Evolutionary conservation across 2,113 vertebrate species (phyloP).

Genomic region (Menura novaehollandiae): DNA sequence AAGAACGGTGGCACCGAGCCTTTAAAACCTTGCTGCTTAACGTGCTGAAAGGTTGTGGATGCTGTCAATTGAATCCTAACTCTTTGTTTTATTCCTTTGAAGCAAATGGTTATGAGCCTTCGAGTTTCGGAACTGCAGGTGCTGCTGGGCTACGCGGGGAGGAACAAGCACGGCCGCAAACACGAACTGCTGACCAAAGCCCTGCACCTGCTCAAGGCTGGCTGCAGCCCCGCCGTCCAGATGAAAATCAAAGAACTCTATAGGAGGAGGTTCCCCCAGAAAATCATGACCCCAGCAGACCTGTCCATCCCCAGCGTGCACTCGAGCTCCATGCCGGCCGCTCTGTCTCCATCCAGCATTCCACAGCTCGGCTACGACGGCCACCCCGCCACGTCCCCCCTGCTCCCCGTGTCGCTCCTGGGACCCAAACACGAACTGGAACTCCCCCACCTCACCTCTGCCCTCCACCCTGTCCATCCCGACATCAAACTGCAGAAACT

Average conservation of each 20-base stretch:
- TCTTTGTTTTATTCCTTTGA: slow-evolving; percentile 62
- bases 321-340: slow-evolving; percentile 84
- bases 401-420: slow-evolving; percentile 92
- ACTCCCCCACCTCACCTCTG: slow-evolving; percentile 88
- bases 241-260: slow-evolving; percentile 99
- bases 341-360: slow-evolving; percentile 81
- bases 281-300: slow-evolving; percentile 91
- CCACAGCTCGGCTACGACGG: slow-evolving; percentile 90
- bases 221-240: slow-evolving; percentile 96
- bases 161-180: slow-evolving; percentile 99
- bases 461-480: slow-evolving; percentile 94
- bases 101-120: slow-evolving; percentile 99
- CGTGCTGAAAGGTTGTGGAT: not conserved
- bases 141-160: slow-evolving; percentile 95
- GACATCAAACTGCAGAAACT: slow-evolving; percentile 97
- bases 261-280: slow-evolving; percentile 93
- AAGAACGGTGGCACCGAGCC: not conserved
- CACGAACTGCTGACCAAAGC: slow-evolving; percentile 98
- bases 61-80: not conserved
- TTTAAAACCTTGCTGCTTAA: not conserved
- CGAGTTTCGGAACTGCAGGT: slow-evolving; percentile 98
- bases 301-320: slow-evolving; percentile 86
- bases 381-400: slow-evolving; percentile 85
- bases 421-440: slow-evolving; percentile 97
- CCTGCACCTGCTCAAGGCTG: slow-evolving; percentile 92